Base-by-base conservation (phyloP, 2,888 invertebrate genomes). In the Dryocosmus kuriphilus region DNA sequence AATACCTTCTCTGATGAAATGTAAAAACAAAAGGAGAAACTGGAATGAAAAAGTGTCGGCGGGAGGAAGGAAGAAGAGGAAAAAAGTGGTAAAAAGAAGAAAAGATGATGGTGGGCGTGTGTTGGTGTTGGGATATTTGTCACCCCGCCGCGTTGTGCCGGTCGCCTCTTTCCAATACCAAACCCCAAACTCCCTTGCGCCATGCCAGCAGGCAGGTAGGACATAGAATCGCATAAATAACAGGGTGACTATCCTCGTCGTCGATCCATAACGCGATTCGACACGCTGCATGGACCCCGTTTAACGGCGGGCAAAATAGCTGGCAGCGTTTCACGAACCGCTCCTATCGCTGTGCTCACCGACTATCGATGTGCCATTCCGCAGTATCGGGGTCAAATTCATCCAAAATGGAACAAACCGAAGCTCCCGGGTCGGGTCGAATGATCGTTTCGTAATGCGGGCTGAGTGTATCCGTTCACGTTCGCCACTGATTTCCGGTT, bases 191-290 rank as follows among this genome's bases (percentile, higher is more conserved):
- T n/a, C 61, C 46, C 77, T 75, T 75, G 60, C 76, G 65, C 78
- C 32, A 61, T n/a, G 41, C 16, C 5, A 16, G 41, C 41, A 41
- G 32, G 67, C 75, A 77, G 79, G 75, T 79, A 79, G 80, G 77
- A 80, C 82, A 79, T 79, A 75, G 74, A 77, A 82, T 80, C 79
- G 80, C 84, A 85, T 85, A 85, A 85, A 85, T 82, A 84, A 84
- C 83, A 65, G 76, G 79, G 78, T 80, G 81, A 78, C 74, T 79
- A 82, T 80, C 80, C 80, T 79, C 83, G 81, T 81, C 80, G 80
- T 65, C 82, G 83, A 81, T 85, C 81, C 83, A 84, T 82, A 81
- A 82, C 80, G 80, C 80, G 80, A 83, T 80, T 83, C 80, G 78
- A 76, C 79, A 79, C 77, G 77, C 77, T 76, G 62, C 77, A 63